These are phyloP conservation scores for Penaeus japonicus DNA, from an alignment of 1,140 invertebrate genomes.

Conservation along the genomic window DNA sequence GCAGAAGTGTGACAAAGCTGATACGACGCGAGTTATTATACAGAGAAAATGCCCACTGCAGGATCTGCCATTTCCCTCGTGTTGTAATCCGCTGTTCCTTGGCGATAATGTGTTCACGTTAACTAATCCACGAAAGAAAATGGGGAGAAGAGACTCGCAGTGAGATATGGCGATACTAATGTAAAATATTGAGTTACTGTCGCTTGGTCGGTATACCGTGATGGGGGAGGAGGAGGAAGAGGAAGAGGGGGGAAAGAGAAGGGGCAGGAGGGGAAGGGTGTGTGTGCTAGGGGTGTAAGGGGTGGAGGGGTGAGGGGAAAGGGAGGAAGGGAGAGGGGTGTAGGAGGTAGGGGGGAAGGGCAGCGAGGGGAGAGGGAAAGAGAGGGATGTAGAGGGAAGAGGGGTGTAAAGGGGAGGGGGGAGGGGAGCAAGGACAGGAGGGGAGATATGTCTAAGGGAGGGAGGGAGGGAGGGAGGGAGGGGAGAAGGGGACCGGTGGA, in stretches of 20 bases:
- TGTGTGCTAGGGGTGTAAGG: background rate
- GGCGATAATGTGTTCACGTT: too few relatives aligned
- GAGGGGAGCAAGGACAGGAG: background rate
- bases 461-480: background rate
- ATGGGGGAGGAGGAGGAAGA: background rate
- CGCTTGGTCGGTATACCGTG: background rate
- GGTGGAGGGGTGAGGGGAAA: background rate
- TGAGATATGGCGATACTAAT: too few relatives aligned
- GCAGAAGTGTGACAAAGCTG: too few relatives aligned
- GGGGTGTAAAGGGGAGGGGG: background rate
- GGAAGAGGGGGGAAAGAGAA: background rate
- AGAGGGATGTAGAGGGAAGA: background rate
- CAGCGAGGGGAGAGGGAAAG: background rate
- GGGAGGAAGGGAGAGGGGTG: background rate
- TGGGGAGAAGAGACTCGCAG: too few relatives aligned
- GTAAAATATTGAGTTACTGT: too few relatives aligned
- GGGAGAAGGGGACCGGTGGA: background rate
- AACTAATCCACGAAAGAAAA: too few relatives aligned
- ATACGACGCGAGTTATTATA: too few relatives aligned
- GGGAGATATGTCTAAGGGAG: background rate
- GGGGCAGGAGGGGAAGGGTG: background rate
- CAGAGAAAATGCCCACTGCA: too few relatives aligned
- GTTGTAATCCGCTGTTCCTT: too few relatives aligned
- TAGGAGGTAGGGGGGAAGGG: background rate
- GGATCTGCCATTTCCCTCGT: too few relatives aligned